Evolutionary conservation across 2,888 invertebrate species (phyloP), one percentile per base, ranked within the genome.

Genomic region (Carterocephalus palaemon): DNA sequence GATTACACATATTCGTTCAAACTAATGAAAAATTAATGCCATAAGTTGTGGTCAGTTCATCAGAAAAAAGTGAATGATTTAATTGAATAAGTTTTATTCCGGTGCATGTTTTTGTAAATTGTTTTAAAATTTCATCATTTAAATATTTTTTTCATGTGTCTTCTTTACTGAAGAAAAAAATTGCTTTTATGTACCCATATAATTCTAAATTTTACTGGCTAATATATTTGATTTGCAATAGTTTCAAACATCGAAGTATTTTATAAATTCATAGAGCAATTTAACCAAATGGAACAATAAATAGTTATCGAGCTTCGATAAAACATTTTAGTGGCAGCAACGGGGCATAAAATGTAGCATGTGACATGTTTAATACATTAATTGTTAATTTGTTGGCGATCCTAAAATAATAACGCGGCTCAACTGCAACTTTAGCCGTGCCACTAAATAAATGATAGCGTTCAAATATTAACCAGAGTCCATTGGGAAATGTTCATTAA

Each of bases 361-460:
- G 42, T 42, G 26, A 42, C 28, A 34, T 41, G 42, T 26, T 33
- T 32, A 26, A 20, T 26, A 15, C 42, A 24, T 42, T 42, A 33
- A 42, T 42, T 34, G 42, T 34, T 42, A 42, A 42, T 42, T 42
- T 42, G 42, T 34, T 34, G 23, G 13, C 24, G 24, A 33, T 41
- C 33, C 42, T 22, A 34, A 42, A 28, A 42, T 42, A 42, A 42
- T 42, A 28, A 34, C 28, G n/a, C 8, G 34, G 28, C 28, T 28
- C 10, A 41, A 41, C 33, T 19, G 23, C 15, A 41, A 16, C 17
- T 24, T 32, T 40, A 40, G 17, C 6, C 16, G 16, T 8, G 22
- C n/a, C 4, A n/a, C 7, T 42, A 6, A 24, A 34, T 34, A 34
- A 26, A 34, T 34, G 10, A 34, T 42, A 15, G 5, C 4, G 29